Evolutionary conservation across 2,888 invertebrate genomes (phyloP), one percentile per base, ranked within the genome.

Genomic region (Lycocerus yunnanus): DNA sequence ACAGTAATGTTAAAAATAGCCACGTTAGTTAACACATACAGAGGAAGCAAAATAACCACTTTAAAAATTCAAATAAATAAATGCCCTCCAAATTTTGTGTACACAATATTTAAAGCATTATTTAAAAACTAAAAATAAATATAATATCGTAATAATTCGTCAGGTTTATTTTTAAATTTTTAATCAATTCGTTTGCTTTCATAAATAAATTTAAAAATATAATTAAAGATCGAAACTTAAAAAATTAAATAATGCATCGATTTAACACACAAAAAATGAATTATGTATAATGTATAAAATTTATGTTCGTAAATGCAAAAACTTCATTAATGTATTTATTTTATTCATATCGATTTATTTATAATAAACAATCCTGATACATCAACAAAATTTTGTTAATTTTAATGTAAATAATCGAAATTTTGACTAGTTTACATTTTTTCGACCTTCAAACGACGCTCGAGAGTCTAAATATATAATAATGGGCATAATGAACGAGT

Each of bases 91-190:
- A 43, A 43, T 43, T 43, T 43, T 43, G n/a, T 43, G 43, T 43
- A n/a, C 43, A 43, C 43, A 43, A 43, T 43, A 43, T 43, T 43
- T 43, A 43, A 13, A 43, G n/a, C n/a, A 43, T 43, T n/a, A 43
- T 43, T 43, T 15, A 15, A 24, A 21, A 15, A 15, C 71, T 58
- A 66, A 63, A 21, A 71, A 24, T 66, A 43, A 14, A 66, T 66
- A 66, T 20, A 14, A 66, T 66, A 66, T 20, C 58, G 66, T 21
- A 21, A 43, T 58, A 27, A 66, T 59, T 58, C 71, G 43, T 71
- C 71, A 71, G 66, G 13, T 21, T 66, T 71, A 71, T 71, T 71
- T 71, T 66, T 71, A 71, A 66, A 58, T n/a, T 21, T 60, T 69
- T 43, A 43, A 43, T 43, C 43, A 43, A 43, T n/a, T 43, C 43